phyloP scores from a whole-genome alignment of 2,797 vertebrate genomes.

The Platalea minor region DNA sequence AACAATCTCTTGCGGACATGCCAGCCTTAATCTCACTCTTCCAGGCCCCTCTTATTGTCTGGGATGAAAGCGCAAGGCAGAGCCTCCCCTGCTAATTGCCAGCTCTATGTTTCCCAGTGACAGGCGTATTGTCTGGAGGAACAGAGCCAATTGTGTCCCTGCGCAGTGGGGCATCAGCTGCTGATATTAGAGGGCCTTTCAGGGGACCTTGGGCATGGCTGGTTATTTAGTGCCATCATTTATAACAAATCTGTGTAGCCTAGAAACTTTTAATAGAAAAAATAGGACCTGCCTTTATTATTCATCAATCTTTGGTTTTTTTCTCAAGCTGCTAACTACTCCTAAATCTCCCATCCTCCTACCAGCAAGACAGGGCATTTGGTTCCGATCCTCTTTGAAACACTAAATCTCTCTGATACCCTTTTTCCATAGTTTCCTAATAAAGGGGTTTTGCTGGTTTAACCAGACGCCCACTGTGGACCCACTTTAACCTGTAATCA shows the following conservation, averaged over 20 bases:
- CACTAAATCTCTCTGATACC: not conserved
- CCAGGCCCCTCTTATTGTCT: constrained; percentile 82
- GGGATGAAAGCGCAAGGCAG: constrained; percentile 52
- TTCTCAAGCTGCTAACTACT: not conserved
- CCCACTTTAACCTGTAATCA: not conserved
- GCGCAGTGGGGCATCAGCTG: constrained; percentile 54
- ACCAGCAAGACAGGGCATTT: not conserved
- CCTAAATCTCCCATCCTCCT: constrained; percentile 23
- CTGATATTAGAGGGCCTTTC: constrained; percentile 44
- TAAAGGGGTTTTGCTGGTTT: not conserved
- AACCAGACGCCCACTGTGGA: not conserved
- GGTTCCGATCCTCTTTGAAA: not conserved
- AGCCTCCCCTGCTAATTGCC: constrained; percentile 78
- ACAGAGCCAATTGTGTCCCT: constrained; percentile 69
- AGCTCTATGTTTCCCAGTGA: constrained; percentile 65
- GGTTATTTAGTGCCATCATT: constrained; percentile 33
- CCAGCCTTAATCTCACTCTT: constrained; percentile 80
- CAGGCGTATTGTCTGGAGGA: constrained; percentile 76
- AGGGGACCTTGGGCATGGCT: not conserved
- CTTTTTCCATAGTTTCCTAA: not conserved
- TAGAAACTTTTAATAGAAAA: constrained; percentile 35
- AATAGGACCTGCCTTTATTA: not conserved
- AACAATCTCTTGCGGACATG: constrained; percentile 12
- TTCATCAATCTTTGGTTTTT: not conserved
- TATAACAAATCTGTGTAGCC: constrained; percentile 20